Base-by-base conservation (phyloP, 2,797 vertebrate species). In the Neostethus bicornis region DNA sequence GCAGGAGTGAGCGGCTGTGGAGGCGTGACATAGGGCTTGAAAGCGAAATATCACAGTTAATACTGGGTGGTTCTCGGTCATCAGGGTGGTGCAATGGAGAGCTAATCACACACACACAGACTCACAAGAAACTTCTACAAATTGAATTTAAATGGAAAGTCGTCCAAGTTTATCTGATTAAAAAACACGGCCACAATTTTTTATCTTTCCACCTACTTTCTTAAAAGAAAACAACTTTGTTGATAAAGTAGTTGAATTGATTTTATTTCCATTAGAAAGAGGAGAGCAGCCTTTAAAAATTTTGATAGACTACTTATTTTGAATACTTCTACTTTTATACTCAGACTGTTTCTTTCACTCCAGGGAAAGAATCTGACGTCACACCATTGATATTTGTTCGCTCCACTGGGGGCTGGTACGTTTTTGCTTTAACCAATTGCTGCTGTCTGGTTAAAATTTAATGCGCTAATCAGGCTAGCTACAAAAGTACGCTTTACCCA, bases 151-250 rank as follows among this genome's bases (percentile, higher is more conserved):
- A 35, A 16, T 25, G 35, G n/a, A 57, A 45, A 60, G 60, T 57
- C 83, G 86, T 80, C 85, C 25, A 66, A 68, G 51, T 76, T 84
- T 86, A 85, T 83, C 69, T 89, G 87, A 87, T 89, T 90, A n/a
- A 6, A 79, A 80, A 73, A 86, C 83, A 83, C 88, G 90, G 91
- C 90, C 86, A 75, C 84, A 83, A n/a, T 69, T 66, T 65, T 76
- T 77, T 59, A 24, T 9, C 1, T 39, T 42, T 20, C 39, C 11
- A 5, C 5, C 19, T 19, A 23, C 10, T 73, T 58, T 77, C 59
- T 84, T 31, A 83, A 90, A 84, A 77, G 76, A 90, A 89, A 88
- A 90, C 77, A 76, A 69, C 84, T 87, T 76, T 66, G 86, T 80
- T 80, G 83, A 85, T 86, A 88, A 77, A 79, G 80, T 86, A 80